Base-by-base conservation (phyloP, 2,888 invertebrate genomes). In the Malthinus flaveolus region DNA sequence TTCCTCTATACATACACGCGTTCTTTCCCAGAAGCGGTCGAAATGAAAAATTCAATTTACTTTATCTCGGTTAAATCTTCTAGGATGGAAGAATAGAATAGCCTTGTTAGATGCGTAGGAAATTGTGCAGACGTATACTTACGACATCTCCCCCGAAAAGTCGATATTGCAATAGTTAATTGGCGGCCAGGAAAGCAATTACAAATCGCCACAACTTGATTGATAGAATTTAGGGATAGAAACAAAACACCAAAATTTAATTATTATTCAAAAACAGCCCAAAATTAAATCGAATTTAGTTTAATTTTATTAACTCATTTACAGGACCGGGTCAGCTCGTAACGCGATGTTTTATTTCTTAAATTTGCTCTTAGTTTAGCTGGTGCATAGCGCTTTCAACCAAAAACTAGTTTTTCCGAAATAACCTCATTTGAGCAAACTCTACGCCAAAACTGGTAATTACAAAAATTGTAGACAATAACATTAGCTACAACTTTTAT, bases 11-110 rank as follows among this genome's bases (percentile, higher is more conserved):
- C 66, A 63, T 65, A 64, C 62, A 65, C 61, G 60, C 63, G 62
- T 54, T 60, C 55, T 56, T 49, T 54, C 53, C 53, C 60, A 34
- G 56, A 54, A 39, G 59, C 62, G 56, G 54, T 60, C 66, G 68
- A 70, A 69, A 71, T 70, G 71, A 71, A 71, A 71, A 71, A 71
- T 70, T 69, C 71, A 71, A 71, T 71, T 71, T 71, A 69, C 68
- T 65, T 71, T 71, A 71, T 71, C 71, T 68, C 66, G 66, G 64
- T 66, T 66, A 67, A 70, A 71, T 71, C 70, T 71, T 66, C 63
- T 64, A 64, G 64, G 62, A 53, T 63, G 61, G 65, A 59, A 48
- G 51, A 65, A 65, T 65, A 65, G 65, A 67, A 66, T 63, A 65
- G 63, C 59, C 63, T 63, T 66, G 62, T 65, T 39, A 63, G 60